Base-by-base conservation (phyloP, 2,888 invertebrate genomes). In the Tenthredo amoena region DNA sequence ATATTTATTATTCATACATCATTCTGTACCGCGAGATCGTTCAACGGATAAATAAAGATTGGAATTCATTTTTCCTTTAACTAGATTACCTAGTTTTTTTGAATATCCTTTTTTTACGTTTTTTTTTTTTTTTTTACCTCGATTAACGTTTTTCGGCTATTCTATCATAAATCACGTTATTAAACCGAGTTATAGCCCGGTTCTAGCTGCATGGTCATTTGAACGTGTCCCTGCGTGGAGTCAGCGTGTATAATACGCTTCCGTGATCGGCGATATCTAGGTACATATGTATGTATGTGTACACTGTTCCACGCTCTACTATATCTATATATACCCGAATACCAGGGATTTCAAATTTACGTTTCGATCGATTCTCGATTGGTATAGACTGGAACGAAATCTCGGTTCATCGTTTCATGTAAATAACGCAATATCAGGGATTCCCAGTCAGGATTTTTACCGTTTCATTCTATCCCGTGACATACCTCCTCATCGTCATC, bases 121-220 rank as follows among this genome's bases (percentile, higher is more conserved):
- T 18, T 4, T 3, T 50, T 50, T 50, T 50, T 18, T 18, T 50
- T 65, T 68, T 68, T 34, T 1, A 34, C 68, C 68, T 12, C 40
- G 21, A 74, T 74, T 74, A 40, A 40, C 31, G 31, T 9, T 77
- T 77, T 47, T n/a, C n/a, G 10, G 31, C 1, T 68, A 68, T 18
- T 15, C 34, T 5, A 84, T 87, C 88, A 89, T 91, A 90, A 91
- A 91, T 91, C 91, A 91, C 77, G 77, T 55, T 77, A 77, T 77
- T 77, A 77, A 50, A 77, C 55, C 40, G 72, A 31, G 40, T 43
- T 72, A 72, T 72, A 72, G n/a, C 37, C 43, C n/a, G 72, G 55
- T 55, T 55, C 34, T 26, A 34, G 18, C 68, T 72, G 10, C 40
- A 72, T 72, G 72, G 72, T 72, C 72, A 72, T 72, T 40, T 40